A percentile compares a stretch with the other conserved stretches of the same genome.
Conservation (phyloP, 2,113 vertebrate species). For the Calcarius ornatus region DNA sequence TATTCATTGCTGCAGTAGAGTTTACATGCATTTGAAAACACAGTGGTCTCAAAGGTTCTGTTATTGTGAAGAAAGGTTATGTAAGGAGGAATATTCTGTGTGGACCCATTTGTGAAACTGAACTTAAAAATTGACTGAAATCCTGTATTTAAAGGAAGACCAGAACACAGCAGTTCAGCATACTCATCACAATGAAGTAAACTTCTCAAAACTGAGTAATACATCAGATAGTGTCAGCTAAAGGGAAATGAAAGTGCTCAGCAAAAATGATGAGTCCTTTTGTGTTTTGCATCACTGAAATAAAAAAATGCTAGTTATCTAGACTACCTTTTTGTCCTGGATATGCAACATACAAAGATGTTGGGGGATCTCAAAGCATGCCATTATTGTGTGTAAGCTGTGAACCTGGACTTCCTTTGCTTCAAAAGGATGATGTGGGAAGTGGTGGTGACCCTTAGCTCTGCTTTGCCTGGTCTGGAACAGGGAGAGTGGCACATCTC, state of each 20-base stretch:
- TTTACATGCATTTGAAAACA: not conserved
- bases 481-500: not conserved
- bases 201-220: not conserved
- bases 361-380: not conserved
- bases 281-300: not conserved
- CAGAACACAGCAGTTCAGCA: not conserved
- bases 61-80: not conserved
- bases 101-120: not conserved
- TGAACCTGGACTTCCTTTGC: not conserved
- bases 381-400: fast-evolving
- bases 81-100: not conserved
- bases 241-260: not conserved
- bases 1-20: not conserved
- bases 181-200: not conserved
- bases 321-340: not conserved
- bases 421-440: not conserved
- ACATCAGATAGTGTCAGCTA: not conserved
- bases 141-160: not conserved
- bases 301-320: not conserved
- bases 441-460: not conserved
- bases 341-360: not conserved
- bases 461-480: not conserved
- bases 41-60: not conserved
- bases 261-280: not conserved
- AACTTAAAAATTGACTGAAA: not conserved